Conservation (phyloP, 2,888 invertebrate species). For the Hydriomena furcata region DNA sequence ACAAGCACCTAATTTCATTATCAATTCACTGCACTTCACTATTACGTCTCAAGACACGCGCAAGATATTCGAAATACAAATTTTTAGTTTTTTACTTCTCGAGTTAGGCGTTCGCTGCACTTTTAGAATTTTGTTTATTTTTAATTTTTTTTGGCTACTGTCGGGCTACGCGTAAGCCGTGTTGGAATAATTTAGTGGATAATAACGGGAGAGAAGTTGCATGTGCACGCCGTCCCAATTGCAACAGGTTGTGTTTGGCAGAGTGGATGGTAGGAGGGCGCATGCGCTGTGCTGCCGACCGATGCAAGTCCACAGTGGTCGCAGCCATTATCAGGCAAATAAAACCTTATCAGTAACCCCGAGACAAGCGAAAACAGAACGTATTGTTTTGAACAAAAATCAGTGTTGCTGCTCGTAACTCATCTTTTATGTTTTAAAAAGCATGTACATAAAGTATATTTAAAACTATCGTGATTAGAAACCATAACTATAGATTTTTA, state of each 20-base stretch:
- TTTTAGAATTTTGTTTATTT: conserved; percentile 34
- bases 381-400: background rate
- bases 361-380: background rate
- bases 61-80: conserved; percentile 48
- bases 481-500: too few relatives aligned
- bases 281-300: conserved; percentile 60
- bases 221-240: conserved; percentile 77
- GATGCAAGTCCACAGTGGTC: conserved; percentile 69
- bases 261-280: conserved; percentile 50
- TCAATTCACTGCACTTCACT: conserved; percentile 67
- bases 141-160: conserved; percentile 27
- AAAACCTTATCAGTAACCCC: conserved; percentile 20
- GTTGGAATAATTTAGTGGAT: conserved; percentile 54
- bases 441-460: too few relatives aligned
- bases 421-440: too few relatives aligned
- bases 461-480: too few relatives aligned
- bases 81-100: conserved; percentile 34
- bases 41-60: conserved; percentile 63
- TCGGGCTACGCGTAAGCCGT: conserved; percentile 30
- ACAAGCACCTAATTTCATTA: conserved; percentile 60
- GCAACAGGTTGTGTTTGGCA: conserved; percentile 82
- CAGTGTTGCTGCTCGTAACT: background rate
- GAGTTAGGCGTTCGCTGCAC: conserved; percentile 25
- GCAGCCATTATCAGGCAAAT: conserved; percentile 35
- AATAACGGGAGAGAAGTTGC: conserved; percentile 70